These are phyloP conservation scores for Thalassophryne amazonica DNA, from an alignment of 2,797 vertebrate species.

Conservation along the genomic window DNA sequence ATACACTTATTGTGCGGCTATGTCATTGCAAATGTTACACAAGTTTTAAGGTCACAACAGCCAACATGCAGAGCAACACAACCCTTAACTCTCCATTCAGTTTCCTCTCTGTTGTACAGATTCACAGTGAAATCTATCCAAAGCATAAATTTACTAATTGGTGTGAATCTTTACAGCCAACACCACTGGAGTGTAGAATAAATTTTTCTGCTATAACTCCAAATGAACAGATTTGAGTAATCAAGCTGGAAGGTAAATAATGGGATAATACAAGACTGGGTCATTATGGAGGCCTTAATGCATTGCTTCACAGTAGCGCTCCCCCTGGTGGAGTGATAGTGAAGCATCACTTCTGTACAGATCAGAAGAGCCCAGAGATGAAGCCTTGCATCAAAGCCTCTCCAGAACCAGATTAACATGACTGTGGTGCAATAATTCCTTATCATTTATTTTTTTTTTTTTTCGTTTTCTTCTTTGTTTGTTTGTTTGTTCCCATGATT, in stretches of 20 bases:
- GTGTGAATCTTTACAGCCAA: constrained; percentile 62
- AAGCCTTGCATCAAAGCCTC: constrained; percentile 64
- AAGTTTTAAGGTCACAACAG: not conserved
- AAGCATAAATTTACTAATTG: constrained; percentile 1
- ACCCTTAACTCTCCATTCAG: constrained; percentile 18
- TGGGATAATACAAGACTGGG: constrained; percentile 9
- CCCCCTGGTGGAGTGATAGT: constrained; percentile 55
- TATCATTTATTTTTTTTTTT: constrained; percentile 86
- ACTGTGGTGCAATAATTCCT: constrained; percentile 78
- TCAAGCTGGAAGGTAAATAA: constrained; percentile 51
- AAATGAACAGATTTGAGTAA: constrained; percentile 27
- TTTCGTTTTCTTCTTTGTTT: constrained; percentile 86
- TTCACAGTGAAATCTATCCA: constrained; percentile 49
- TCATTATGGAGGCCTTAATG: constrained; percentile 39
- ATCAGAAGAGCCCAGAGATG: constrained; percentile 41
- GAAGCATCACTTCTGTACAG: constrained; percentile 7
- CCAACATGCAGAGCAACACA: constrained; percentile 3
- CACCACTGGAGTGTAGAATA: not conserved
- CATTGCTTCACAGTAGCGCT: constrained; percentile 53
- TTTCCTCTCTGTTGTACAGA: constrained; percentile 59
- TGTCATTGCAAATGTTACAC: constrained; percentile 1
- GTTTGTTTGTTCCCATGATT: constrained; percentile 95
- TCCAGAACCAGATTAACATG: constrained; percentile 49
- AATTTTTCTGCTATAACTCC: constrained; percentile 13
- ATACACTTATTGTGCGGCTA: not conserved